Conservation (phyloP, 2,888 invertebrate species). For the Apoderus coryli region DNA sequence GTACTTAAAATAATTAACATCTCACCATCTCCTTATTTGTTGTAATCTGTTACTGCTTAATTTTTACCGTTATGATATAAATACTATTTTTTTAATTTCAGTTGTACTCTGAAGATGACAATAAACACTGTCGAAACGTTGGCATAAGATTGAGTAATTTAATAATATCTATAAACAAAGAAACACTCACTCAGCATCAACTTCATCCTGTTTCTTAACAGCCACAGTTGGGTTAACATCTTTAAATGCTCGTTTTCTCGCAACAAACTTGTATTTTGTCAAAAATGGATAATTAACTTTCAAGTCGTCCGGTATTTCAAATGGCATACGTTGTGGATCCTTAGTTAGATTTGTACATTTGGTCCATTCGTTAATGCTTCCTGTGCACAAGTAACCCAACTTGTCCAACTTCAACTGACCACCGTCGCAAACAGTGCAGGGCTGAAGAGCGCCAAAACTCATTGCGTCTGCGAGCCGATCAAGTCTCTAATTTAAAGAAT, state of each 20-base stretch:
- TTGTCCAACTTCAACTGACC: conserved; percentile 58
- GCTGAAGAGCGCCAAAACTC: conserved; percentile 70
- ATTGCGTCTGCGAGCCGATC: conserved; percentile 72
- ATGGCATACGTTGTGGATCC: conserved; percentile 55
- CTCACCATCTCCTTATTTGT: too few species aligned
- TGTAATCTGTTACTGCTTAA: too few species aligned
- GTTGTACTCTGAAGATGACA: too few species aligned
- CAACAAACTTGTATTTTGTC: conserved; percentile 44
- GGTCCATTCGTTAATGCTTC: conserved; percentile 73
- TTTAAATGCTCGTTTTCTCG: conserved; percentile 42
- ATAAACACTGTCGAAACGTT: too few species aligned
- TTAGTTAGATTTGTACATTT: conserved; percentile 60
- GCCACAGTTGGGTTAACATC: conserved; percentile 33
- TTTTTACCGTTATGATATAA: too few species aligned
- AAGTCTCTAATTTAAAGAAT: conserved; percentile 41
- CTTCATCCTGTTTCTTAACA: conserved; percentile 35
- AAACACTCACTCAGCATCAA: conserved; percentile 24
- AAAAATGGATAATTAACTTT: conserved; percentile 36
- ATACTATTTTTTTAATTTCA: too few species aligned
- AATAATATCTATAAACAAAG: too few species aligned
- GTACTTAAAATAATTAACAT: too few species aligned
- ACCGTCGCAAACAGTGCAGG: conserved; percentile 63
- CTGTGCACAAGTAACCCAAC: conserved; percentile 66
- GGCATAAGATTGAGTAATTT: too few species aligned
- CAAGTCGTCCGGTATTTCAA: conserved; percentile 32